Conservation (phyloP, 2,797 vertebrate species). For the Microctenopoma stevenorrisi region DNA sequence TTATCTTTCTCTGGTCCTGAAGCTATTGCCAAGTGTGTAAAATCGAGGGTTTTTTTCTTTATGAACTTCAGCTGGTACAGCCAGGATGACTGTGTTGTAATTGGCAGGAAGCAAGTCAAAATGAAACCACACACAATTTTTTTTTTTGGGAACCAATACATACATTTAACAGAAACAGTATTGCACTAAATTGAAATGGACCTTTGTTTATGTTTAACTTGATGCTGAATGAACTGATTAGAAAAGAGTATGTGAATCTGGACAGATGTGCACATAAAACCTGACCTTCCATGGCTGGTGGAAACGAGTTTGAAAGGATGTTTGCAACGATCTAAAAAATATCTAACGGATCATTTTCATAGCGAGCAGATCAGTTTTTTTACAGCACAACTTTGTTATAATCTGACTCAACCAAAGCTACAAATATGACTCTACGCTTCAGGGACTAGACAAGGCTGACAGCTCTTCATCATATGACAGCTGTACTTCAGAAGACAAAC, state of each 20-base stretch:
- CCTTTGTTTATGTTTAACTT: too few relatives aligned
- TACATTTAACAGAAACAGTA: too few relatives aligned
- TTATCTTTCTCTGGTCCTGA: constrained; percentile 8
- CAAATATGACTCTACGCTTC: constrained; percentile 13
- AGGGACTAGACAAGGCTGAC: not conserved
- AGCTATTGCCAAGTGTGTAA: constrained; percentile 10
- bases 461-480: not conserved
- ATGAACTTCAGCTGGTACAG: constrained; percentile 9
- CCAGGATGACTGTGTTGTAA: constrained; percentile 12
- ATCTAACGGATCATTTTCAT: too few relatives aligned
- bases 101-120: constrained; percentile 10
- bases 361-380: too few relatives aligned
- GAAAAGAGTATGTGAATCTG: too few relatives aligned
- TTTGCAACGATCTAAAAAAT: too few relatives aligned
- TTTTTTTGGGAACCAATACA: constrained; percentile 13
- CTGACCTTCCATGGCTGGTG: too few relatives aligned
- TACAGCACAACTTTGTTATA: not conserved
- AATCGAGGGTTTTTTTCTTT: constrained; percentile 7
- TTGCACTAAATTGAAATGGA: too few relatives aligned
- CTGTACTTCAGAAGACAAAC: constrained; percentile 17
- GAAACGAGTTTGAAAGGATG: too few relatives aligned
- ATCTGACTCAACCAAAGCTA: not conserved
- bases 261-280: too few relatives aligned
- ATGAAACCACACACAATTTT: constrained; percentile 19
- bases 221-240: too few relatives aligned